These are phyloP conservation scores for Diarsia brunnea DNA, from an alignment of 2,888 invertebrate genomes.

Conservation along the genomic window DNA sequence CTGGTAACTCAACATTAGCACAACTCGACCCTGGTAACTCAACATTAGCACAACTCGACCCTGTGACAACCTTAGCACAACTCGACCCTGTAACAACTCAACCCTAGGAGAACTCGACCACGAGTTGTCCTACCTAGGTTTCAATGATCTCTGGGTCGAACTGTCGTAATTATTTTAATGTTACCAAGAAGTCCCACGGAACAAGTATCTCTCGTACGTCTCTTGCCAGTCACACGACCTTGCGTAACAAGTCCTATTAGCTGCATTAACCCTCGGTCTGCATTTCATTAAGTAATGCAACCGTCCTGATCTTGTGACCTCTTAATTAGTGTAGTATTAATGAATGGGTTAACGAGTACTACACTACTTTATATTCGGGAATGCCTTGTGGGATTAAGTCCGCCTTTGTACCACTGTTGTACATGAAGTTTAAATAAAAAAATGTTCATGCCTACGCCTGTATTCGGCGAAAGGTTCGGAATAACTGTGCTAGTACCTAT, in stretches of 20 bases:
- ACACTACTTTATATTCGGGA: no score
- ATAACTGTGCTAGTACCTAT: neutral
- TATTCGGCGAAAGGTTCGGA: neutral
- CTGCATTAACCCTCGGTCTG: constrained; percentile 61
- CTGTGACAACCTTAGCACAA: no score
- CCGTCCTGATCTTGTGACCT: constrained; percentile 63
- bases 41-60: neutral
- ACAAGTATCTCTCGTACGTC: neutral
- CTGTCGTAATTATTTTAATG: no score
- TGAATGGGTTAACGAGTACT: constrained; percentile 33
- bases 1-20: no score
- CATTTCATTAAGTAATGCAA: constrained; percentile 38
- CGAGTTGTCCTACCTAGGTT: no score
- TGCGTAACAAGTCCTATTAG: constrained; percentile 31
- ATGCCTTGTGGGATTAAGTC: no score
- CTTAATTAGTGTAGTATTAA: constrained; percentile 53
- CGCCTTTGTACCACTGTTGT: no score
- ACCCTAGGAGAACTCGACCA: neutral
- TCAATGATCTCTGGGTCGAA: no score
- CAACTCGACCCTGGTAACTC: neutral
- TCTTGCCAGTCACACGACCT: constrained; percentile 7
- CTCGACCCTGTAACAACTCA: neutral
- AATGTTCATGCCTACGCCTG: neutral
- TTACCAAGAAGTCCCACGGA: constrained; percentile 2
- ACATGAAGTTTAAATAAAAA: no score